These are phyloP conservation scores for Brachionus asplanchnoidis DNA, from an alignment of 1,140 invertebrate genomes.

Conservation along the genomic window DNA sequence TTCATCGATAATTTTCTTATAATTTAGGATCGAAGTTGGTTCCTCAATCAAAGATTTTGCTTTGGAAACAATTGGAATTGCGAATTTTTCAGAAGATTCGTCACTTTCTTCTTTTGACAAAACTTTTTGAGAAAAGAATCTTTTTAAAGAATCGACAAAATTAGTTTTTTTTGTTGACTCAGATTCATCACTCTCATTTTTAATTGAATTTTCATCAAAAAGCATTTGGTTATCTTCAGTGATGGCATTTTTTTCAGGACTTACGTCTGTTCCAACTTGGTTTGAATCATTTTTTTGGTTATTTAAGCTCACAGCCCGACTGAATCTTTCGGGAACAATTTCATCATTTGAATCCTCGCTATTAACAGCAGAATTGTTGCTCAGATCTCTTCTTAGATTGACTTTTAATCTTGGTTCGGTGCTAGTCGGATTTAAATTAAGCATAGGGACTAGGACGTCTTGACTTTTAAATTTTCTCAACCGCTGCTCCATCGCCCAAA, in stretches of 20 bases:
- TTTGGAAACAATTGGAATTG: not conserved
- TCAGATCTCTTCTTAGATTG: conserved; percentile 28
- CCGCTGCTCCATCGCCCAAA: conserved; percentile 92
- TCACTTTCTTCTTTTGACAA: not conserved
- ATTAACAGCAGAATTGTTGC: conserved; percentile 36
- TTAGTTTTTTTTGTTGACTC: not conserved
- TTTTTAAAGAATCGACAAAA: not conserved
- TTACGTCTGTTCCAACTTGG: not conserved
- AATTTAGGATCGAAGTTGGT: not conserved
- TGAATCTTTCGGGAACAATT: conserved; percentile 5
- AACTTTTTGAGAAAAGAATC: conserved; percentile 12
- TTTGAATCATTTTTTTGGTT: not conserved
- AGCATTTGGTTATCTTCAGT: not conserved
- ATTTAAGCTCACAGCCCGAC: not conserved
- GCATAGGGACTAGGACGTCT: conserved; percentile 92
- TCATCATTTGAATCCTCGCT: conserved; percentile 44
- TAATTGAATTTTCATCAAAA: not conserved
- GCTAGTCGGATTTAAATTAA: conserved; percentile 54
- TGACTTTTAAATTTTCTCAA: conserved; percentile 80
- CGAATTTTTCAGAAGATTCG: not conserved
- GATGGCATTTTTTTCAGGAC: not conserved
- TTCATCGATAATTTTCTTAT: conserved; percentile 7
- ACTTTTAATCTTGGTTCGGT: not conserved
- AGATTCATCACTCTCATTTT: not conserved
- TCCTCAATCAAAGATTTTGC: not conserved